Percentiles rank a stretch among this genome's conserved stretches.
Evolutionary conservation across 2,888 invertebrate genomes (phyloP).

Genomic region (Andrena camellia): DNA sequence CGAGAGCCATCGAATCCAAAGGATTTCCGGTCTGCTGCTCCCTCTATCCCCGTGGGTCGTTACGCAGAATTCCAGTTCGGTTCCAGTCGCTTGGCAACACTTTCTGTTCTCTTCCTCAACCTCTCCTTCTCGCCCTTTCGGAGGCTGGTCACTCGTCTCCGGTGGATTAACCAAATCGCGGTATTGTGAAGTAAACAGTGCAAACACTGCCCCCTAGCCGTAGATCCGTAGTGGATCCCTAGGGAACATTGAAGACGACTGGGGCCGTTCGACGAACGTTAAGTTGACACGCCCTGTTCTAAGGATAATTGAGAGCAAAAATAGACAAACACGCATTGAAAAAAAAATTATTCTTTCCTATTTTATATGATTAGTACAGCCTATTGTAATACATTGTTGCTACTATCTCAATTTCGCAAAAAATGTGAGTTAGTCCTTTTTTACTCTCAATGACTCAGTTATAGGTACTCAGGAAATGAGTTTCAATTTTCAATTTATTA

Average conservation of each 20-base stretch:
- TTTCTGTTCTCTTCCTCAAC: constrained; percentile 38
- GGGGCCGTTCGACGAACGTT: background rate
- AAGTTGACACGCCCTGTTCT: background rate
- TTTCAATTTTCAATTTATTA: too few species aligned
- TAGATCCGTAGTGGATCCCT: background rate
- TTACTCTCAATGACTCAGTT: too few species aligned
- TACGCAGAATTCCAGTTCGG: constrained; percentile 75
- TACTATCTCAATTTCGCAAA: too few species aligned
- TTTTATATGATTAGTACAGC: too few species aligned
- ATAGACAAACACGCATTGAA: too few species aligned
- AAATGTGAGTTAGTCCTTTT: too few species aligned
- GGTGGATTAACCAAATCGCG: constrained; percentile 31
- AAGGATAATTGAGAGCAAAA: background rate
- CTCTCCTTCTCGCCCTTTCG: constrained; percentile 31
- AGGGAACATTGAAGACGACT: background rate
- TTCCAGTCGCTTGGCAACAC: constrained; percentile 76
- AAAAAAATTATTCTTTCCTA: too few species aligned
- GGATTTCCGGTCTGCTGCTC: constrained; percentile 72
- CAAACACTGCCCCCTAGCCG: background rate
- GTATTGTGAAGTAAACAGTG: constrained; percentile 13
- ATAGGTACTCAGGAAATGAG: too few species aligned
- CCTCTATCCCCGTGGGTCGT: constrained; percentile 61
- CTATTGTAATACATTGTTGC: too few species aligned
- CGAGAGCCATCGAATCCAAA: constrained; percentile 70
- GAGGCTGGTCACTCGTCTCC: constrained; percentile 11